Evolutionary conservation across 2,797 vertebrate genomes (phyloP).

Genomic region (Emydoidea blandingii): DNA sequence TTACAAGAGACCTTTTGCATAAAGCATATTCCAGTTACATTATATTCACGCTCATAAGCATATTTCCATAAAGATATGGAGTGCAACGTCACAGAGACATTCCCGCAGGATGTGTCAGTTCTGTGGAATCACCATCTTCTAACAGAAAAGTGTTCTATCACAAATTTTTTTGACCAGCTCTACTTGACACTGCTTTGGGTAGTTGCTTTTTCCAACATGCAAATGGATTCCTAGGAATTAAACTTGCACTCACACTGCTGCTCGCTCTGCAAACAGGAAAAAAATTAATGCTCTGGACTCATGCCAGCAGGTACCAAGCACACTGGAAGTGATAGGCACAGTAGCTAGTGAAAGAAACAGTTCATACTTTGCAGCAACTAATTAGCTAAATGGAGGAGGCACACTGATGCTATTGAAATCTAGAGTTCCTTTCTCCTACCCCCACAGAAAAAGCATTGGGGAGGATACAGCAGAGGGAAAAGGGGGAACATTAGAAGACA

Average conservation of each 20-base stretch:
- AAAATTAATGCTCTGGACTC: not conserved
- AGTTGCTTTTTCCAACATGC: not conserved
- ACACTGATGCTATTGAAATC: not conserved
- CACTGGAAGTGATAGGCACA: not conserved
- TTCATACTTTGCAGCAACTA: not conserved
- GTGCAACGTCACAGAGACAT: not conserved
- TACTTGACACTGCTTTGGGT: fast-evolving
- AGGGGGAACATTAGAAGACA: not conserved
- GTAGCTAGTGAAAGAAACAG: not conserved
- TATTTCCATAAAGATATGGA: too few relatives aligned
- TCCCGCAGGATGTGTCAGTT: not conserved
- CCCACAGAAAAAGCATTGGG: not conserved
- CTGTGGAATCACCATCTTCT: not conserved
- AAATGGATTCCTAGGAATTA: not conserved
- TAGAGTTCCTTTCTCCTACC: not conserved
- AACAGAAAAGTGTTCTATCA: not conserved
- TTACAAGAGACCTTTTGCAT: too few relatives aligned
- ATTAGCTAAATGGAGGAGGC: not conserved
- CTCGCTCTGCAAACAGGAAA: not conserved
- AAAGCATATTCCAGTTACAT: too few relatives aligned
- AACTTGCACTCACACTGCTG: not conserved
- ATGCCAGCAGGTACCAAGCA: not conserved
- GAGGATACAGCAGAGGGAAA: not conserved
- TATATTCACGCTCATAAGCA: too few relatives aligned
- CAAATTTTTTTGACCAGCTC: not conserved